Base-by-base conservation (phyloP, 1,140 invertebrate species). In the Wasmannia auropunctata region DNA sequence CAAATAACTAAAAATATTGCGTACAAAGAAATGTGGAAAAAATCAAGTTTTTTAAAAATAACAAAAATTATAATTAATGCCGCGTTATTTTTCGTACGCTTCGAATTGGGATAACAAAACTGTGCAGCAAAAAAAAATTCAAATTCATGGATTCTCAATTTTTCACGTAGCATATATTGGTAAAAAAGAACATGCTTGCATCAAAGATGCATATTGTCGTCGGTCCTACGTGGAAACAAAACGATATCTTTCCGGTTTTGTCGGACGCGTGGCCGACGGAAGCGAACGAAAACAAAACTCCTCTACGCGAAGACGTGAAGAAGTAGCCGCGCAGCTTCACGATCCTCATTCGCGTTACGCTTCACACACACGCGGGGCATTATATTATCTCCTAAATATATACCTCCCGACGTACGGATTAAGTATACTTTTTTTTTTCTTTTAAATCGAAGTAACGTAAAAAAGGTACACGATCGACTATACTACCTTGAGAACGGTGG, bases 401-500 rank as follows among this genome's bases (percentile, higher is more conserved):
- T 46, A 77, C 40, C 49, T 76, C 74, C 54, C 74, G 74, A 22
- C 74, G 56, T 63, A 43, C 25, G 86, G 86, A 88, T 91, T 90
- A 91, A 91, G 87, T 88, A 91, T 91, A 90, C 70, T 87, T 72
- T 74, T 60, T 31, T 60, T 62, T 37, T 34, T n/a, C n/a, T n/a
- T 85, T 77, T 85, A 89, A 90, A 87, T 89, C 81, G 86, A 90
- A 87, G 76, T 91, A 91, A 90, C 87, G 85, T 88, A 90, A 91
- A 91, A 86, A 90, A 92, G 90, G 91, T 91, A 92, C 90, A 91
- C 76, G 85, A 88, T 91, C 88, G 87, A 91, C 87, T 91, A 92
- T 86, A 91, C 90, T 92, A 92, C 87, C 87, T 86, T 89, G 87
- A 87, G 87, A 88, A 90, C 88, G 81, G 90, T 90, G 88, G 90